phyloP scores from a whole-genome alignment of 2,888 invertebrate species.

The Drosophila parthenogenetica region DNA sequence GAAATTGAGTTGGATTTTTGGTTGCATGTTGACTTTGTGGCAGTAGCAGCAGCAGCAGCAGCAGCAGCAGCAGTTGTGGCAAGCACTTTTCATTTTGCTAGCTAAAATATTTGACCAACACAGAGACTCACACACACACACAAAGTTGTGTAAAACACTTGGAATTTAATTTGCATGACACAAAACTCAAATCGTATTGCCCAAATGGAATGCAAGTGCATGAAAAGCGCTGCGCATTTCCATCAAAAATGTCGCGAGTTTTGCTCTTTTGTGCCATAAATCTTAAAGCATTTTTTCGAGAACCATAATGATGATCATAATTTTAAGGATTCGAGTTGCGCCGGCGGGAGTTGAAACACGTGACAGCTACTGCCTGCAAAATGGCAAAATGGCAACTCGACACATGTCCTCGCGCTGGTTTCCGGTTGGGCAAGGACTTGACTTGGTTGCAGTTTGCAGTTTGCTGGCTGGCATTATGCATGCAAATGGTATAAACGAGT shows the following conservation, averaged over 20 bases:
- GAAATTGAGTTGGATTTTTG: constrained; percentile 31
- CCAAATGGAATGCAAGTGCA: constrained; percentile 54
- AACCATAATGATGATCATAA: constrained; percentile 16
- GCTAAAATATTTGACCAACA: constrained; percentile 58
- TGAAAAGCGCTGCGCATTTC: constrained; percentile 22
- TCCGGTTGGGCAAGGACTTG: neutral
- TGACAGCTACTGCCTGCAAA: constrained; percentile 32
- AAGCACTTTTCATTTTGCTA: constrained; percentile 59
- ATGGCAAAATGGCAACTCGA: constrained; percentile 15
- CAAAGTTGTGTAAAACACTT: constrained; percentile 26
- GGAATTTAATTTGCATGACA: constrained; percentile 74
- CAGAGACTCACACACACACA: constrained; percentile 24
- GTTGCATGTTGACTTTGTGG: constrained; percentile 45
- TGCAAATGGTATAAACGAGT: constrained; percentile 79
- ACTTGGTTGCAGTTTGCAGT: constrained; percentile 11
- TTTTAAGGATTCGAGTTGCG: neutral
- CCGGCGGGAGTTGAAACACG: constrained; percentile 10
- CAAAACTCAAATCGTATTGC: constrained; percentile 41
- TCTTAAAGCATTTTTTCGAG: constrained; percentile 49
- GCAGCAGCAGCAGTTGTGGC: constrained; percentile 16
- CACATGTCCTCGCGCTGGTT: constrained; percentile 6
- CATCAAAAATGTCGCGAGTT: constrained; percentile 17
- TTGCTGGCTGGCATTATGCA: constrained; percentile 64
- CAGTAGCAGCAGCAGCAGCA: neutral
- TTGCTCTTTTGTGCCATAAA: constrained; percentile 60